Percentiles rank a stretch among this genome's conserved stretches.
Evolutionary conservation across 2,888 invertebrate genomes (phyloP).

Genomic region (Schizotus pectinicornis): DNA sequence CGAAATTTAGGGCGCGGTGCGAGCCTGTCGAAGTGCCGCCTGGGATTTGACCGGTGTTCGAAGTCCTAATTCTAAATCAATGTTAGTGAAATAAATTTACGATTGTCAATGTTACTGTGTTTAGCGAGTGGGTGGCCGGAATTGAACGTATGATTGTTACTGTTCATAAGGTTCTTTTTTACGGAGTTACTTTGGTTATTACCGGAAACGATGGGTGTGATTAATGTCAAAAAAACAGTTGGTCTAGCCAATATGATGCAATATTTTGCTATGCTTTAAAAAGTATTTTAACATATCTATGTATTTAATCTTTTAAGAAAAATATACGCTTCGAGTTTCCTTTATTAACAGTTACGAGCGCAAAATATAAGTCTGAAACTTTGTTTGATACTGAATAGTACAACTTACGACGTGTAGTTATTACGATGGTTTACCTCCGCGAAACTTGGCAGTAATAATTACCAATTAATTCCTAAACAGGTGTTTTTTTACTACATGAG

Average conservation of each 20-base stretch:
- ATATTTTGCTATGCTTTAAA: conserved; percentile 44
- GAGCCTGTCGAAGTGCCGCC: too few species aligned
- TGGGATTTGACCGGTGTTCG: conserved; percentile 1
- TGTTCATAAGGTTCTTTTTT: conserved; percentile 16
- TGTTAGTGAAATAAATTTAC: conserved; percentile 22
- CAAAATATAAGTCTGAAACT: conserved; percentile 38
- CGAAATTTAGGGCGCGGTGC: too few species aligned
- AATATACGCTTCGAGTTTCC: conserved; percentile 38
- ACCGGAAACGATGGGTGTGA: conserved; percentile 2
- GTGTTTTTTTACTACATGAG: conserved; percentile 33
- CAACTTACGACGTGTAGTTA: conserved; percentile 27
- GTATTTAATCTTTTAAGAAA: conserved; percentile 31
- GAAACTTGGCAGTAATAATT: conserved; percentile 21
- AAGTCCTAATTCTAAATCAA: conserved; percentile 25
- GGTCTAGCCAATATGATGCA: conserved; percentile 32
- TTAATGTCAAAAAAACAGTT: conserved; percentile 16
- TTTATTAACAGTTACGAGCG: conserved; percentile 32
- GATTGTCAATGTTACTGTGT: conserved; percentile 23
- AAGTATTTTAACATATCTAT: conserved; percentile 45
- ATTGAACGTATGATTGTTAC: conserved; percentile 10
- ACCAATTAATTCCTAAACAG: conserved; percentile 16
- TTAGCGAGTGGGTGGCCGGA: conserved; percentile 6
- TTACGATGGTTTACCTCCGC: conserved; percentile 16
- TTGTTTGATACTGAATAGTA: conserved; percentile 40
- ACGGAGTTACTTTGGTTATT: conserved; percentile 16